phyloP scores from a whole-genome alignment of 2,113 vertebrate genomes.

The Silurus asotus region DNA sequence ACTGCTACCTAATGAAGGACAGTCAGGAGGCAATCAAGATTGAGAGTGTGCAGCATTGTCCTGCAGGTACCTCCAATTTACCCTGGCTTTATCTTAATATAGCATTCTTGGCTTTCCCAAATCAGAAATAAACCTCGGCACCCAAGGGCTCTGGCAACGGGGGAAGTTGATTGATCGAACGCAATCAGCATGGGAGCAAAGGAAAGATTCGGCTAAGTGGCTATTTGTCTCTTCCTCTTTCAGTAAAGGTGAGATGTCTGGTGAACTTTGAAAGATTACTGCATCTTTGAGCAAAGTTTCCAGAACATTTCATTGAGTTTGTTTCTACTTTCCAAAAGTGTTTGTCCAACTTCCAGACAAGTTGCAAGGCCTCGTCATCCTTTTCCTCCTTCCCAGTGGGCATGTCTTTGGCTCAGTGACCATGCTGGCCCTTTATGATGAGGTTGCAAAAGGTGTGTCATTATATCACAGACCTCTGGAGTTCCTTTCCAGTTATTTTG shows the following conservation, averaged over 20 bases:
- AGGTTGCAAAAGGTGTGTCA: slow-evolving; percentile 55
- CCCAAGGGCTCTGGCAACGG: slow-evolving; percentile 38
- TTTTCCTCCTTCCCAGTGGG: slow-evolving; percentile 39
- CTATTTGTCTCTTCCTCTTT: slow-evolving; percentile 43
- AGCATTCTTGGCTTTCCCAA: slow-evolving; percentile 55
- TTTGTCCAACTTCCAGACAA: slow-evolving; percentile 16
- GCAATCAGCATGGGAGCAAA: slow-evolving; percentile 51
- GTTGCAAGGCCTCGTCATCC: slow-evolving; percentile 13
- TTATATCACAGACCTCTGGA: slow-evolving; percentile 48
- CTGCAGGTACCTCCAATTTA: slow-evolving; percentile 65
- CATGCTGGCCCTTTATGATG: slow-evolving; percentile 47
- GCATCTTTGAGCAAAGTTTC: slow-evolving; percentile 23
- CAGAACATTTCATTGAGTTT: slow-evolving; percentile 5
- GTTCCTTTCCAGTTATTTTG: slow-evolving; percentile 33
- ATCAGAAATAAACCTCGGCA: slow-evolving; percentile 61
- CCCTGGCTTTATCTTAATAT: slow-evolving; percentile 62
- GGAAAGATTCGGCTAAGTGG: slow-evolving; percentile 54
- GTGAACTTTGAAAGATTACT: slow-evolving; percentile 31
- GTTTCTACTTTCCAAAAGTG: slow-evolving; percentile 33
- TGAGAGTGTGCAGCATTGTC: slow-evolving; percentile 51
- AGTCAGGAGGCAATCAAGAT: slow-evolving; percentile 63
- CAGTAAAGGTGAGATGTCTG: slow-evolving; percentile 23
- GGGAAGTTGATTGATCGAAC: slow-evolving; percentile 65
- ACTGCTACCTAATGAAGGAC: slow-evolving; percentile 65
- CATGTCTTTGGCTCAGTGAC: slow-evolving; percentile 48